Base-by-base conservation (phyloP, 1,140 invertebrate species). In the Hyphantria cunea region DNA sequence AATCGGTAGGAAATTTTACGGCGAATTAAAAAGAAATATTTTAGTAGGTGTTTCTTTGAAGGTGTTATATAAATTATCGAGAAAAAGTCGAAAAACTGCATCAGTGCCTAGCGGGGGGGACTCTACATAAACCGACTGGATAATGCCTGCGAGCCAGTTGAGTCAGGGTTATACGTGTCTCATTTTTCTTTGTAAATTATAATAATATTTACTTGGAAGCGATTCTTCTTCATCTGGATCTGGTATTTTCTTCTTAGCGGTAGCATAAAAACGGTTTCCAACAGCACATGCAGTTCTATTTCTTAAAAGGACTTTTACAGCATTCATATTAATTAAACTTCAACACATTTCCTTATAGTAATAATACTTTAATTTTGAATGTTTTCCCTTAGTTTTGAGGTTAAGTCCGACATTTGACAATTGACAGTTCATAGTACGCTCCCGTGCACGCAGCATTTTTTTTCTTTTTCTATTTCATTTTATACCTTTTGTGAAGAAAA, bases 211-310 rank as follows among this genome's bases (percentile, higher is more conserved):
- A 89, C 85, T 86, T 75, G 87, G 85, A 58, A 90, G 66, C 47
- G 77, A 66, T 42, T 87, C 80, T 39, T 88, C 85, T 67, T 88
- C 84, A 52, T 76, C 66, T 0, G 79, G 78, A 59, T 84, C 78
- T 1, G 73, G 69, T 42, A 87, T 80, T 78, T 89, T 88, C 74
- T 88, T 86, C 62, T 84, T 90, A 13, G 78, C 82, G 10, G 84
- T 88, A 10, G 68, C 80, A 55, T 73, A 80, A 8, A 49, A 53
- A 2, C 87, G 78, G 34, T 42, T 70, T 25, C 65, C 8, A 41
- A 78, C 25, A 37, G 76, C 49, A 54, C 31, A 45, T 37, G 66
- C 14, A 55, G 41, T 65, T 66, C 70, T 67, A 5, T 55, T 68
- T 31, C 54, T 63, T 6, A 82, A 25, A 45, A 82, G 45, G 14